These are phyloP conservation scores for Plectus sambesii DNA, from an alignment of 1,140 invertebrate species.

Conservation along the genomic window DNA sequence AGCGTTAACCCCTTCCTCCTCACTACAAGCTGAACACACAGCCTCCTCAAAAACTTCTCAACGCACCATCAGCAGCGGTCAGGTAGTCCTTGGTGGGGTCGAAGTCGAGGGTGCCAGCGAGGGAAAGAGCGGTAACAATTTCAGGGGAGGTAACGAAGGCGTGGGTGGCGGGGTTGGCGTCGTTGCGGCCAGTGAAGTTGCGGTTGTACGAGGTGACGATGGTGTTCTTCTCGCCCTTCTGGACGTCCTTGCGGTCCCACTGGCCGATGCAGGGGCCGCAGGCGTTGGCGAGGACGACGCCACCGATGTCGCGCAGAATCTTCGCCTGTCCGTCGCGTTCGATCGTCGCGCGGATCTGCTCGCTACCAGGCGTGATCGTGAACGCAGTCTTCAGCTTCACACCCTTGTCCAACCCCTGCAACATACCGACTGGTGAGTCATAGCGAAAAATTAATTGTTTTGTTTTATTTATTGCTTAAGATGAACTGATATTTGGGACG, in stretches of 20 bases:
- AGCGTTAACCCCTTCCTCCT: too few species aligned
- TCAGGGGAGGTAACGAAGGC: slow-evolving; percentile 98
- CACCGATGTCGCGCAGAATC: slow-evolving; percentile 62
- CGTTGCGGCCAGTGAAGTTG: slow-evolving; percentile 90
- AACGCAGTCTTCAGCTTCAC: slow-evolving; percentile 87
- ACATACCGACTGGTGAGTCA: too few species aligned
- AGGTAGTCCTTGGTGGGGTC: slow-evolving; percentile 77
- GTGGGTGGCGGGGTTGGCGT: slow-evolving; percentile 97
- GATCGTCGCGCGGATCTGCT: slow-evolving; percentile 96
- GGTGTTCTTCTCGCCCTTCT: slow-evolving; percentile 98
- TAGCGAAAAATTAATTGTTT: too few species aligned
- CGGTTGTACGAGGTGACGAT: slow-evolving; percentile 99
- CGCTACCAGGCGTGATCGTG: slow-evolving; percentile 91
- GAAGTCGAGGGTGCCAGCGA: slow-evolving; percentile 85
- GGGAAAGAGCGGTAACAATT: slow-evolving; percentile 84
- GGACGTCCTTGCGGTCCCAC: slow-evolving; percentile 88
- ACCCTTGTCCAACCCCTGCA: slow-evolving; percentile 77
- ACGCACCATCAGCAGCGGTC: slow-evolving; percentile 54
- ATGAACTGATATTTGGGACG: too few species aligned
- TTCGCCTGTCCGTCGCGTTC: slow-evolving; percentile 87
- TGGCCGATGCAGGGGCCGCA: slow-evolving; percentile 98
- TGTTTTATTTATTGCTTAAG: too few species aligned
- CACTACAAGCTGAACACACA: too few species aligned
- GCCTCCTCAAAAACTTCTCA: too few species aligned
- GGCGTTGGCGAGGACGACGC: slow-evolving; percentile 85